Conservation (phyloP, 2,888 invertebrate genomes). For the Lasioglossum figueresi region DNA sequence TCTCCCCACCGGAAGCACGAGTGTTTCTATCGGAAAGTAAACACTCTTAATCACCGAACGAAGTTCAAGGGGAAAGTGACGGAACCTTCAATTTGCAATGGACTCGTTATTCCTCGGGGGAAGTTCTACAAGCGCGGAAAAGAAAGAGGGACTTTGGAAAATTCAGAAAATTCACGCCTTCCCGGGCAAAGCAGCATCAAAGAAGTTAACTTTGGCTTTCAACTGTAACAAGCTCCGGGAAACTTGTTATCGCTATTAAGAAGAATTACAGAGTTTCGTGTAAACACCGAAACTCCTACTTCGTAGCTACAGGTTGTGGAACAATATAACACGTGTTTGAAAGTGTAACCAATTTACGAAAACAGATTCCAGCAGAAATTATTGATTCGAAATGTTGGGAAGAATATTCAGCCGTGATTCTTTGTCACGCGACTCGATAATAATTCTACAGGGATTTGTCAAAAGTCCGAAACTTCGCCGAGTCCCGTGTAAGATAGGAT, state of each 20-base stretch:
- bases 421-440: not conserved
- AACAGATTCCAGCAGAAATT: too few relatives aligned
- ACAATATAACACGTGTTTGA: too few relatives aligned
- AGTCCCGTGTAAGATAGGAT: not conserved
- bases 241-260: too few relatives aligned
- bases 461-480: not conserved
- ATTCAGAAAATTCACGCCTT: not conserved
- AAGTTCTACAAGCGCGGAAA: not conserved
- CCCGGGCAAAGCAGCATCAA: not conserved
- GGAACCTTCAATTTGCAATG: not conserved
- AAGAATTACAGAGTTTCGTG: too few relatives aligned
- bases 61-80: not conserved
- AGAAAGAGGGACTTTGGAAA: not conserved
- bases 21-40: not conserved
- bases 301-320: too few relatives aligned
- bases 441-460: slow-evolving; percentile 14
- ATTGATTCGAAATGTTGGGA: too few relatives aligned
- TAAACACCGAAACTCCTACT: too few relatives aligned
- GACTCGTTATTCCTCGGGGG: not conserved
- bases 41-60: not conserved
- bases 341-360: too few relatives aligned
- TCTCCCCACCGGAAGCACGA: not conserved
- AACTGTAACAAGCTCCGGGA: too few relatives aligned
- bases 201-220: not conserved
- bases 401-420: too few relatives aligned